phyloP scores from a whole-genome alignment of 1,140 invertebrate genomes.

The Aphaenogaster ashmeadi region DNA sequence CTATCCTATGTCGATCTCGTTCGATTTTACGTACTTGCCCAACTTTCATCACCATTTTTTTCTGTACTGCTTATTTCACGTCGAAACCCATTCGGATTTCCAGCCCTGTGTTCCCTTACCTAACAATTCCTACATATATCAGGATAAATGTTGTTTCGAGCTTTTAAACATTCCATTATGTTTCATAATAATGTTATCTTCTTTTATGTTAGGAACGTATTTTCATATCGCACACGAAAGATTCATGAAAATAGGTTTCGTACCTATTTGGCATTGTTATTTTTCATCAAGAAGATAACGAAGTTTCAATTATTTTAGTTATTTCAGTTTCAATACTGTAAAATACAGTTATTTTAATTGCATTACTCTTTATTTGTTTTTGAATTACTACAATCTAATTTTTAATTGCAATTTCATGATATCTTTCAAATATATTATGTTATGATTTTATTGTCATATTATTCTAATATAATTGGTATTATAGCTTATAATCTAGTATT shows the following conservation, averaged over 20 bases:
- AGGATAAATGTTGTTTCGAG: conserved; percentile 43
- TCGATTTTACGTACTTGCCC: conserved; percentile 47
- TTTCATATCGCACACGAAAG: not conserved
- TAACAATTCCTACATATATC: conserved; percentile 36
- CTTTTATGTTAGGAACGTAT: not conserved
- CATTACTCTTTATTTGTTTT: not conserved
- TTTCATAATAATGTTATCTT: conserved; percentile 8
- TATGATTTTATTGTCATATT: not conserved
- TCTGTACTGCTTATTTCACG: conserved; percentile 43
- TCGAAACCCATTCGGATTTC: conserved; percentile 19
- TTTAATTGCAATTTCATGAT: not conserved
- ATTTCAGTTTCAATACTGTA: not conserved
- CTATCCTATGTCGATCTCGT: conserved; percentile 40
- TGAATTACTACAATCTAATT: not conserved
- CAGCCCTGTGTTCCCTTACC: conserved; percentile 20
- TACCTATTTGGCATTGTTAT: not conserved
- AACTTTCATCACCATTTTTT: conserved; percentile 38
- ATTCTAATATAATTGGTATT: not conserved
- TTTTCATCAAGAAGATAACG: not conserved
- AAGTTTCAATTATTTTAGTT: not conserved
- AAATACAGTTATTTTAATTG: not conserved
- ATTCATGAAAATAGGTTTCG: conserved; percentile 11
- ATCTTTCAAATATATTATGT: not conserved
- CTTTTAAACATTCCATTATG: conserved; percentile 22
- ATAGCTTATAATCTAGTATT: not conserved